These are phyloP conservation scores for Gobiocypris rarus DNA, from an alignment of 2,113 vertebrate species.

Conservation along the genomic window DNA sequence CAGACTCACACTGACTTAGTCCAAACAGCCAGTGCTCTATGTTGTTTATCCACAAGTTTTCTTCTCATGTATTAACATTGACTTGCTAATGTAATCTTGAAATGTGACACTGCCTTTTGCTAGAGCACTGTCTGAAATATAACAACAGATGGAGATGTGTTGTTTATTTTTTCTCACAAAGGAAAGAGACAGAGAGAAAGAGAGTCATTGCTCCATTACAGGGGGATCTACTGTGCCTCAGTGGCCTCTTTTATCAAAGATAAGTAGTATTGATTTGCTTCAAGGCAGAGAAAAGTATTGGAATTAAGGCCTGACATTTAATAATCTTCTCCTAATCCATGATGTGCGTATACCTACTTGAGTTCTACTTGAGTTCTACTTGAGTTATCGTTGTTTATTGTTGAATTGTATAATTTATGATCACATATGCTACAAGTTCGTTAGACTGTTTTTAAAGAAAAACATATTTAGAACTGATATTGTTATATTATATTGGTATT, in stretches of 20 bases:
- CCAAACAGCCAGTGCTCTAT: conserved; percentile 5
- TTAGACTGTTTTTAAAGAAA: neutral
- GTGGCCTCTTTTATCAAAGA: conserved; percentile 78
- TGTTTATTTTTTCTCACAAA: neutral
- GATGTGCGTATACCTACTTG: conserved; percentile 68
- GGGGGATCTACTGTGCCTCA: conserved; percentile 67
- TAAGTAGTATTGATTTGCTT: conserved; percentile 81
- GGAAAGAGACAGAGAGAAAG: conserved; percentile 23
- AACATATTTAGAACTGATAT: neutral
- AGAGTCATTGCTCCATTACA: conserved; percentile 64
- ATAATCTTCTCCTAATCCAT: conserved; percentile 80
- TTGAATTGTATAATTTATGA: conserved; percentile 53
- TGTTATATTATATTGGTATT: no score
- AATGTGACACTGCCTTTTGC: conserved; percentile 9
- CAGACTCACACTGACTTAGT: conserved; percentile 7
- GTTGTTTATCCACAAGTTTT: conserved; percentile 12
- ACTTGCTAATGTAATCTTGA: conserved; percentile 36
- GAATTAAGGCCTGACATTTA: conserved; percentile 80
- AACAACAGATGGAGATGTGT: neutral
- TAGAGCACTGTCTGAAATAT: neutral
- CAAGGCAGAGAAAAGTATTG: conserved; percentile 79
- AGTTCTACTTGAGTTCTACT: conserved; percentile 50
- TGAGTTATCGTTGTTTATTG: conserved; percentile 69
- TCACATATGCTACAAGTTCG: conserved; percentile 31
- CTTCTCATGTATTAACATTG: conserved; percentile 20